Evolutionary conservation across 2,888 invertebrate genomes (phyloP), one percentile per base, ranked within the genome.

Genomic region (Lasioglossum zephyrum): DNA sequence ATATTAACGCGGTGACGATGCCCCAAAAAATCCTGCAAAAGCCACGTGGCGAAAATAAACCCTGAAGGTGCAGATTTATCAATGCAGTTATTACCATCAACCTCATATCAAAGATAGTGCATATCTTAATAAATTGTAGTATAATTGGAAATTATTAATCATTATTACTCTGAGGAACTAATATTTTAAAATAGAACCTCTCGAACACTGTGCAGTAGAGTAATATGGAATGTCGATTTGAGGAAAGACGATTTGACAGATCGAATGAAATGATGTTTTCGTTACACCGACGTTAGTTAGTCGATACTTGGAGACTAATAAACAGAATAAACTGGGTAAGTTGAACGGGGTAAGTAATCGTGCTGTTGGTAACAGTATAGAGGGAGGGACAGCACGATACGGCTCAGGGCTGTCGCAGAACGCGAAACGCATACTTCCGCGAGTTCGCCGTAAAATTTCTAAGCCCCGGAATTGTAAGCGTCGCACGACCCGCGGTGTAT

Each of bases 381-480:
- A 36, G 66, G 66, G 31, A 31, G 31, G 31, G 66, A 69, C 39
- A 39, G 66, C 66, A 16, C 13, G 60, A 63, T 26, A 44, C 77
- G 47, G 31, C 60, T 79, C 63, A 53, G 57, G 57, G 69, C 73
- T 73, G 82, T 82, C 77, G 79, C 78, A 77, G 81, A 86, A 88
- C 86, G 79, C 81, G 80, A 63, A 63, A 90, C 73, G 77, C 82
- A 81, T 75, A 86, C 79, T 79, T 86, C 73, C 73, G 57, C 9
- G 83, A 84, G 82, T 91, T 88, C 88, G 81, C 72, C 82, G 85
- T 80, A 76, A 86, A 88, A 91, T 90, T 88, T 85, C 79, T 84
- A 87, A 88, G 82, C 87, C 73, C 69, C 63, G 49, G 77, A 87
- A 85, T 88, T 85, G 86, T 81, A 47, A 74, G 75, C 73, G 78